Base-by-base conservation (phyloP, 2,888 invertebrate species). In the Flexamia atlantica region DNA sequence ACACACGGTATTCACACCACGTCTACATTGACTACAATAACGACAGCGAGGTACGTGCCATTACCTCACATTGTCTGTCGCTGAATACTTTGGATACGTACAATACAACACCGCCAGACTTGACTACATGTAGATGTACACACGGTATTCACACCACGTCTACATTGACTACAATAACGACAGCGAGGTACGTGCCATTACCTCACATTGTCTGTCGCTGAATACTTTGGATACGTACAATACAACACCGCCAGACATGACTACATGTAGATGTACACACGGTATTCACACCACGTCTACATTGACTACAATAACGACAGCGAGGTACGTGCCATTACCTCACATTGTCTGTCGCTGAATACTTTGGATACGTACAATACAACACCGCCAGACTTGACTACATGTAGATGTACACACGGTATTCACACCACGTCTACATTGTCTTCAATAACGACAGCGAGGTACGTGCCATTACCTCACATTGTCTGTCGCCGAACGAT, bases 31-130 rank as follows among this genome's bases (percentile, higher is more conserved):
- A 28, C 64, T 64, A 28, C 64, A 28, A 30, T 64, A 64, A 64
- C 64, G 64, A 28, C 64, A 28, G 64, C 3, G 23, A 64, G 57
- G 23, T 64, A 64, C 64, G 28, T 64, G 64, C 25, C 64, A 64
- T 64, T 64, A 64, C 64, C 7, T 30, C 17, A 28, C 64, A 64
- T 64, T 64, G 64, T 64, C 64, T 64, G 3, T 12, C 30, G 64
- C 64, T 64, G 64, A 64, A 64, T 64, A 64, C 64, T 28, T 64
- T 64, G 28, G 64, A 12, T 64, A 64, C 64, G 20, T 20, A 23
- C 23, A 20, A 23, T 57, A n/a, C n/a, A n/a, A 4, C 23, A 57
- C 9, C 23, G 23, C 57, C 23, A 57, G 23, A 23, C 4, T 57
- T 20, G 57, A 20, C 23, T 57, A 20, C 57, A 57, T 57, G 57